These are phyloP conservation scores for Circaetus cinerascens DNA, from an alignment of 2,113 vertebrate species.

Conservation along the genomic window DNA sequence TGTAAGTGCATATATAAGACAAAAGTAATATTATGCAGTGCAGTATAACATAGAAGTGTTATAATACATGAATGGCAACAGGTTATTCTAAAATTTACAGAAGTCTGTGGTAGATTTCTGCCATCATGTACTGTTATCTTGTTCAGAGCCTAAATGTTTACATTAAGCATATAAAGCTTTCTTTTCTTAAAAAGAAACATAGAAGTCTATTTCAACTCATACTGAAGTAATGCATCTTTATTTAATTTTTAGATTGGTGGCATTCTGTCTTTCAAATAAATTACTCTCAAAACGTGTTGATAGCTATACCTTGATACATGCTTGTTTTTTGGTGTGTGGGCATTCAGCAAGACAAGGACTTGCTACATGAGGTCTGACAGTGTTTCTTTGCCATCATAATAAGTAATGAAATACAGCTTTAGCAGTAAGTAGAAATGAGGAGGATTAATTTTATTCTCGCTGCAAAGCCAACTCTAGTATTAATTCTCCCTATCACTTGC, in stretches of 20 bases:
- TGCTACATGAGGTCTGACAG: neutral
- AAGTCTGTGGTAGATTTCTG: neutral
- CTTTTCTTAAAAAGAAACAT: neutral
- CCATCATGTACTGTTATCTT: neutral
- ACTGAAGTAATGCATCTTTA: neutral
- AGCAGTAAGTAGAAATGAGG: neutral
- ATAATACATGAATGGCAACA: neutral
- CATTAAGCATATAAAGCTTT: neutral
- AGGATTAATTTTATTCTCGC: neutral
- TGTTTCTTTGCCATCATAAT: neutral
- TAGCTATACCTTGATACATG: neutral
- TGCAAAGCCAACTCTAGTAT: neutral
- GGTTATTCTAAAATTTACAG: neutral
- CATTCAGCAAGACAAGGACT: neutral
- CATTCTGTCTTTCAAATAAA: neutral
- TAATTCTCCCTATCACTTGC: neutral
- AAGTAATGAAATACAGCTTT: neutral
- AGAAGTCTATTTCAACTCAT: neutral
- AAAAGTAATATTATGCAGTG: neutral
- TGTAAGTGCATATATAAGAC: neutral
- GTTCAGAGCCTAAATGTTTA: neutral
- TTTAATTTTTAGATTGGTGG: neutral
- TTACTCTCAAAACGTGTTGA: neutral
- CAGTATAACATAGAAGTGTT: neutral
- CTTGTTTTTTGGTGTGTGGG: neutral